phyloP scores from a whole-genome alignment of 1,140 invertebrate genomes.

The Littorina saxatilis region DNA sequence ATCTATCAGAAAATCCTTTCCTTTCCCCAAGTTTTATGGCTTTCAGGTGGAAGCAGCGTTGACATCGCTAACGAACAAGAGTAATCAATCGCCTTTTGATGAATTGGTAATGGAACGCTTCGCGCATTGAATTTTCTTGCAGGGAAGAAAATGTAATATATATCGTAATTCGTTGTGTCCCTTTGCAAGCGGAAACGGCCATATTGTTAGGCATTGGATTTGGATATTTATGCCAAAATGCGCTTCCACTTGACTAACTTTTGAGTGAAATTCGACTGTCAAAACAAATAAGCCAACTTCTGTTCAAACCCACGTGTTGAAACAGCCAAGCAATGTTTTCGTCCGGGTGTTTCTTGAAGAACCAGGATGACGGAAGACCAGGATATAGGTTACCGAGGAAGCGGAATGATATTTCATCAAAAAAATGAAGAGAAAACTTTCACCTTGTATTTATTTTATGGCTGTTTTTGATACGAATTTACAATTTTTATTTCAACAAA shows the following conservation, averaged over 20 bases:
- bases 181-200: slow-evolving; percentile 30
- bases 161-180: too few species aligned
- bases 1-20: too few species aligned
- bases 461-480: too few species aligned
- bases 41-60: too few species aligned
- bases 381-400: slow-evolving; percentile 42
- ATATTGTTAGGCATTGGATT: slow-evolving; percentile 3
- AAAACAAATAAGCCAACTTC: background rate
- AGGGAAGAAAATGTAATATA: too few species aligned
- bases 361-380: slow-evolving; percentile 66
- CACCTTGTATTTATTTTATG: background rate
- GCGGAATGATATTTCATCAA: slow-evolving; percentile 4
- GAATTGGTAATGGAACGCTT: too few species aligned
- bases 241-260: background rate
- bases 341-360: slow-evolving; percentile 65
- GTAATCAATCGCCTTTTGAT: too few species aligned
- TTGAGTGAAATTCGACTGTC: background rate
- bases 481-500: too few species aligned
- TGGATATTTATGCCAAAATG: background rate
- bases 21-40: too few species aligned
- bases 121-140: too few species aligned
- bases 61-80: too few species aligned
- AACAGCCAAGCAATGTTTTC: slow-evolving; percentile 59
- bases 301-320: slow-evolving; percentile 52
- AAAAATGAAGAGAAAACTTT: background rate